Conservation (phyloP, 2,113 vertebrate species). For the Dryoscopus gambensis region DNA sequence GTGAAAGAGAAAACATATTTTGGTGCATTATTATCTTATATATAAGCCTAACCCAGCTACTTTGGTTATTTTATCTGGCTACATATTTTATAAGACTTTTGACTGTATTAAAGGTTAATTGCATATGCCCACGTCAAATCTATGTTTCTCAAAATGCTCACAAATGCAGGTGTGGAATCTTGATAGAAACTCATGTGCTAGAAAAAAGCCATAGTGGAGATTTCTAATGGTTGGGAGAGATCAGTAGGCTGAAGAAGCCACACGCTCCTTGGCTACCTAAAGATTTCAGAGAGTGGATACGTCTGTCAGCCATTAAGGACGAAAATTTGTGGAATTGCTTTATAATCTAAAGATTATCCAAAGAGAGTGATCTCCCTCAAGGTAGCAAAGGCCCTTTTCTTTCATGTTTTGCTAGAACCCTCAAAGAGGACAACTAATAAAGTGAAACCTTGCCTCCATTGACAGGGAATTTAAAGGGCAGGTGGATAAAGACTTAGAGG, state of each 20-base stretch:
- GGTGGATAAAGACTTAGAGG: neutral
- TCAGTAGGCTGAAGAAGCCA: neutral
- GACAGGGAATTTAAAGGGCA: neutral
- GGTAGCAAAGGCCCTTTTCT: neutral
- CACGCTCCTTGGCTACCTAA: neutral
- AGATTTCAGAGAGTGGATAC: neutral
- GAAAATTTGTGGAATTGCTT: neutral
- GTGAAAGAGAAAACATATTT: neutral
- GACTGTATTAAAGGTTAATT: neutral
- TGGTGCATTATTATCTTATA: neutral
- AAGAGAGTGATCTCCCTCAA: neutral
- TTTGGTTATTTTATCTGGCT: neutral
- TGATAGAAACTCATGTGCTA: neutral
- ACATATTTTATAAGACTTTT: neutral
- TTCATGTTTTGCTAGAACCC: neutral
- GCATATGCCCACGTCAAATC: neutral
- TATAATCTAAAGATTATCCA: neutral
- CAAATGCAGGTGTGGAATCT: neutral
- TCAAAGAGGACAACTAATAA: neutral
- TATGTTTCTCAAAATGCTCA: neutral
- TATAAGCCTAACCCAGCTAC: neutral
- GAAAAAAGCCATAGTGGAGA: neutral
- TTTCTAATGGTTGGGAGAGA: neutral
- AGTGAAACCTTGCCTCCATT: neutral
- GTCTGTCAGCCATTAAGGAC: neutral